Base-by-base conservation (phyloP, 2,113 vertebrate genomes). In the Cheilinus undulatus region DNA sequence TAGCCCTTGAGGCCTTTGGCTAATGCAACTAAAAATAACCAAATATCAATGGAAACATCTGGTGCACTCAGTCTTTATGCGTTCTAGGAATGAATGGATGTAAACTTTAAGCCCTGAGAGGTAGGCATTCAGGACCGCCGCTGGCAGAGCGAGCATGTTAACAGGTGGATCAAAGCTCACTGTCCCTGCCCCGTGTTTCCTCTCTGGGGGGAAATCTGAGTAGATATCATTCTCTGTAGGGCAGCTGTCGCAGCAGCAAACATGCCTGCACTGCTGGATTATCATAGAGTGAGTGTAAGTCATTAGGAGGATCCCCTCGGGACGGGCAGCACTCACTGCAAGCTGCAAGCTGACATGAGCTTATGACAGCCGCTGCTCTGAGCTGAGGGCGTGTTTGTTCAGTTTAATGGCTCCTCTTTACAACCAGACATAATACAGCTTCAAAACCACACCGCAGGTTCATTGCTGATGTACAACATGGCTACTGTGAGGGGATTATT, bases 151-250 rank as follows among this genome's bases (percentile, higher is more conserved):
- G 7, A 53, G n/a, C 2, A 2, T 7, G 46, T 54, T 27, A 82
- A 77, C 82, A 88, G 72, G 68, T 83, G 73, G 42, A 49, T 77
- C 53, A 62, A 40, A 75, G 78, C 45, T 1, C 45, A 43, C 65
- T 38, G 46, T 28, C 24, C 42, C 66, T 19, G 52, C 49, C 70
- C 64, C 5, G n/a, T 0, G 46, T 36, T 60, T 73, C 38, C 60
- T 46, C 62, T 57, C 40, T 12, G 19, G 71, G 63, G 74, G 66
- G 72, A 82, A 83, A 81, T 70, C 36, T n/a, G 67, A 81, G 86
- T 46, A 52, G 54, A 67, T 58, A 78, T 60, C 73, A 74, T 78
- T 82, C 68, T 75, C 82, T 59, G 27, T 13, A 52, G 61, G 64
- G 63, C 78, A 80, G 62, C 79, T 74, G 78, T 74, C 70, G 80